phyloP scores from a whole-genome alignment of 2,888 invertebrate species.

The Protonemura montana region DNA sequence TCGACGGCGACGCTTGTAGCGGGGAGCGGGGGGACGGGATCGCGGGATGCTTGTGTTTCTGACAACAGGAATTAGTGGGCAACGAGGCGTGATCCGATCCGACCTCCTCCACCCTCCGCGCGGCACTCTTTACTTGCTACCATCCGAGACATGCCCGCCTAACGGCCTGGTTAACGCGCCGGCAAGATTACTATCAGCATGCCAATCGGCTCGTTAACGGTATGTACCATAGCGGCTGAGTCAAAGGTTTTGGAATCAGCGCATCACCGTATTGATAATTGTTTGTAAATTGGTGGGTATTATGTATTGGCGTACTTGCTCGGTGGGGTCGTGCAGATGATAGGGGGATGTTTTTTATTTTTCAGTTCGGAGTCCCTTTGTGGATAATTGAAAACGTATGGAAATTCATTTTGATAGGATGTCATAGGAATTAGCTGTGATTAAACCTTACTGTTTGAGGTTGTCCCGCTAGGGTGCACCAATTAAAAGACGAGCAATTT shows the following conservation, averaged over 20 bases:
- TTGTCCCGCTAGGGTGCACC: neutral
- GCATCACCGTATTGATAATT: neutral
- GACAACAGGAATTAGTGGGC: conserved; percentile 40
- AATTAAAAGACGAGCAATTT: neutral
- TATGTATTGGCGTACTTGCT: neutral
- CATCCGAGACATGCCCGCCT: neutral
- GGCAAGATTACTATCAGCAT: neutral
- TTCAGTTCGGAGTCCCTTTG: neutral
- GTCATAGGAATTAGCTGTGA: neutral
- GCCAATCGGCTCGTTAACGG: neutral
- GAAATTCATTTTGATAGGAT: neutral
- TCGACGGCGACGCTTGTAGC: neutral
- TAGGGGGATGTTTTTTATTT: neutral
- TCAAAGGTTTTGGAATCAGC: no score
- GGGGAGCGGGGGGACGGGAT: neutral
- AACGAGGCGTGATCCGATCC: conserved; percentile 36
- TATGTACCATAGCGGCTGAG: neutral
- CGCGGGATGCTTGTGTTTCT: conserved; percentile 30
- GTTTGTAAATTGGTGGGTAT: neutral
- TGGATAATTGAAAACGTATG: neutral
- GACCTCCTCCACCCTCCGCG: neutral
- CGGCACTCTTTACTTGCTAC: neutral
- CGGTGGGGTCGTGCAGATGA: neutral
- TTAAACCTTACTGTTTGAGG: neutral
- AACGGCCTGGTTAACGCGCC: neutral